Conservation (phyloP, 2,888 invertebrate genomes). For the Eumerus sabulonum region DNA sequence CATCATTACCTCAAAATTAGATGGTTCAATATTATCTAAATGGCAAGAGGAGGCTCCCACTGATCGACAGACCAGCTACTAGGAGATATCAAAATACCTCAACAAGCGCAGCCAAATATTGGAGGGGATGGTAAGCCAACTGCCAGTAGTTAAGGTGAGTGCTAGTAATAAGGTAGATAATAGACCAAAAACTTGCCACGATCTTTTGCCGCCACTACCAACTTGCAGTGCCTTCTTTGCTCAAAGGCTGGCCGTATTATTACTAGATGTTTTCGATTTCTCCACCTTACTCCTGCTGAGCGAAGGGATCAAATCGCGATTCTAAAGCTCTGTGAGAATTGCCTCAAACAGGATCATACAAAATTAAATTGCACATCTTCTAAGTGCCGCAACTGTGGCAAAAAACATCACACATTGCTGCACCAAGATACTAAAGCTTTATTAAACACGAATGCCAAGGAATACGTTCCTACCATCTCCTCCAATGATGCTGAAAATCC, state of each 20-base stretch:
- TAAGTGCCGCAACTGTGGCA: background rate
- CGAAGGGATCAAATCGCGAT: background rate
- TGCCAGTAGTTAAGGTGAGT: background rate
- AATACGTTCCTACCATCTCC: background rate
- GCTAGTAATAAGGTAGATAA: background rate
- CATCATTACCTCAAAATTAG: slow-evolving; percentile 3
- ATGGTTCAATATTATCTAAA: too few relatives aligned
- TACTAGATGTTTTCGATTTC: slow-evolving; percentile 1
- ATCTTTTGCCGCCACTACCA: background rate
- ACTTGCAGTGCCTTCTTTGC: too few relatives aligned
- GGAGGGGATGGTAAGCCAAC: slow-evolving; percentile 1
- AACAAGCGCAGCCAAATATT: background rate
- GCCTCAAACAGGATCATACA: background rate
- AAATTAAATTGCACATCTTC: background rate
- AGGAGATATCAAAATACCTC: too few relatives aligned
- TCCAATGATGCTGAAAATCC: background rate
- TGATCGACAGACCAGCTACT: too few relatives aligned
- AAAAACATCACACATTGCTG: slow-evolving; percentile 6
- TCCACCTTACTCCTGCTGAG: background rate
- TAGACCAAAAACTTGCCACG: background rate
- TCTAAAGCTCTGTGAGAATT: slow-evolving; percentile 6
- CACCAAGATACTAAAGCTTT: background rate
- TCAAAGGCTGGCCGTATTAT: slow-evolving; percentile 1
- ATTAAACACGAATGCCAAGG: slow-evolving; percentile 6
- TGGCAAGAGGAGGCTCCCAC: too few relatives aligned